A percentile compares a stretch with the other conserved stretches of the same genome.
Evolutionary conservation across 2,888 invertebrate genomes (phyloP).

Genomic region (Iphiclides podalirius): DNA sequence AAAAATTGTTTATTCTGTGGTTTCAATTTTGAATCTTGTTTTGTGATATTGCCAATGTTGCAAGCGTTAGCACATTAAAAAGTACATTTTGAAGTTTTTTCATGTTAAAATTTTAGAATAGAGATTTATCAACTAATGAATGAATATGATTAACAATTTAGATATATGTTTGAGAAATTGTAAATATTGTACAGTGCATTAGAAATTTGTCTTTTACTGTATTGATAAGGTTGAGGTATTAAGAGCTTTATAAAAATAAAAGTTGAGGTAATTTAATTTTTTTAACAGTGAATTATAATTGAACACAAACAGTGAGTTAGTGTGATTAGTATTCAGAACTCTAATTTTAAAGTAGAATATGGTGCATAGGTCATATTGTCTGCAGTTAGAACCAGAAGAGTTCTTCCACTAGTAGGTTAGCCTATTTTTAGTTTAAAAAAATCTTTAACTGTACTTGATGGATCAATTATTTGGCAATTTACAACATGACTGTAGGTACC

Average conservation of each 20-base stretch:
- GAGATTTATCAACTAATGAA: slow-evolving; percentile 14
- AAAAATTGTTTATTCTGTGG: not conserved
- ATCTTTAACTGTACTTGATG: not conserved
- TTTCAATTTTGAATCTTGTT: slow-evolving; percentile 37
- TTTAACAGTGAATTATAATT: slow-evolving; percentile 34
- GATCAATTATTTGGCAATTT: not conserved
- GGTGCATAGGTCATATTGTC: slow-evolving; percentile 20
- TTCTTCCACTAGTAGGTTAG: slow-evolving; percentile 12
- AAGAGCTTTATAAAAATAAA: slow-evolving; percentile 53
- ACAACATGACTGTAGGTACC: not conserved
- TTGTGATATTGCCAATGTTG: slow-evolving; percentile 63
- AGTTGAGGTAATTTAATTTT: slow-evolving; percentile 30
- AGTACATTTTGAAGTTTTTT: slow-evolving; percentile 37
- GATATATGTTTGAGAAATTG: slow-evolving; percentile 30
- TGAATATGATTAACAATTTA: slow-evolving; percentile 15
- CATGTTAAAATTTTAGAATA: slow-evolving; percentile 38
- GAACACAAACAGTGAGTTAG: slow-evolving; percentile 14
- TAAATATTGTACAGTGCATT: slow-evolving; percentile 51
- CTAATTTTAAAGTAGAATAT: slow-evolving; percentile 18
- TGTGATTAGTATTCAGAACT: slow-evolving; percentile 14
- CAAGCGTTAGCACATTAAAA: slow-evolving; percentile 34
- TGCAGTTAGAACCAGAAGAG: slow-evolving; percentile 7
- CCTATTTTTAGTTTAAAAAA: not conserved
- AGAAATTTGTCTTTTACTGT: slow-evolving; percentile 36
- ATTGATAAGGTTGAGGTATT: slow-evolving; percentile 41